Evolutionary conservation across 2,888 invertebrate genomes (phyloP), one percentile per base, ranked within the genome.

Genomic region (Ectemnius continuus): DNA sequence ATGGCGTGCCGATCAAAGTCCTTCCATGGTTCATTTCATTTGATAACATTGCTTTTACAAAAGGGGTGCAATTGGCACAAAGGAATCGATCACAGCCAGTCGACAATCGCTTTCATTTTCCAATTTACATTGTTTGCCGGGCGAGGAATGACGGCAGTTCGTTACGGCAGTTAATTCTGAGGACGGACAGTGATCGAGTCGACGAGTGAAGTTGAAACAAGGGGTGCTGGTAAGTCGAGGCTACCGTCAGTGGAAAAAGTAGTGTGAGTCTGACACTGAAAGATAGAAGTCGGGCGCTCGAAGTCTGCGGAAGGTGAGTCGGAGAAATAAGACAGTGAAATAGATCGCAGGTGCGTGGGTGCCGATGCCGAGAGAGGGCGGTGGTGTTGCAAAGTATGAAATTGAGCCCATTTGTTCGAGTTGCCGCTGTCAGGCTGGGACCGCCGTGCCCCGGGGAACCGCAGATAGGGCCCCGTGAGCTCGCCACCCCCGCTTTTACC

Each of bases 351-450:
- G 76, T 83, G 84, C 85, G 84, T 83, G 82, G 79, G 81, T 77
- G 84, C 68, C 18, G 18, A 76, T 68, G 70, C 36, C 65, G 69
- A 65, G 78, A 67, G 75, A 61, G 78, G 67, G 75, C 72, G 76
- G 70, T 79, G 83, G 84, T 87, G 86, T 88, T 88, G 87, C 87
- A 88, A 88, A 89, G 88, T 88, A 88, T 80, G 84, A 88, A 88
- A 89, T 88, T 88, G 88, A 85, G 86, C 83, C 85, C 88, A 89
- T 89, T 89, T 89, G 89, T 89, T 89, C 88, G 86, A 87, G 84
- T 85, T 85, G 85, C 84, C 85, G 80, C 79, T 83, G 83, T 81
- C 81, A 83, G 84, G 85, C 83, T 75, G 81, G 75, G 72, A 80
- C 83, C 81, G 83, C 36, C 80, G 71, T 87, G 86, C 87, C 88